These are phyloP conservation scores for Xestia ashworthii DNA, from an alignment of 2,888 invertebrate species.

Conservation along the genomic window DNA sequence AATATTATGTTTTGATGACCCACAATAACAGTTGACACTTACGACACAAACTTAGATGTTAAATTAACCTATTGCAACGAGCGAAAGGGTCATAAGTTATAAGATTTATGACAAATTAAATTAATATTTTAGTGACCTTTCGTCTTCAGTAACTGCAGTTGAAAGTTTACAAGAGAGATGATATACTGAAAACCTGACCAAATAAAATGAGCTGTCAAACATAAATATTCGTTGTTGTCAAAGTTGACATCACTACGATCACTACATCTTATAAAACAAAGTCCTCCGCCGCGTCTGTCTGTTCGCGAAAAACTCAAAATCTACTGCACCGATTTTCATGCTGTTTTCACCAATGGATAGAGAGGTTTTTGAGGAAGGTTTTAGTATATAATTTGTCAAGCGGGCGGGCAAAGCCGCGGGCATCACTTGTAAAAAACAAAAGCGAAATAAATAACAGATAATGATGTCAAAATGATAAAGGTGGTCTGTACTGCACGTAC, in stretches of 20 bases:
- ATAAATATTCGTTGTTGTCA: neutral
- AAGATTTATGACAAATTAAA: neutral
- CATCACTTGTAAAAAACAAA: too few relatives aligned
- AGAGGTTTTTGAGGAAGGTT: too few relatives aligned
- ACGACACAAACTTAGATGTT: neutral
- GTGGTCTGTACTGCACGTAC: too few relatives aligned
- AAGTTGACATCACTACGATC: neutral
- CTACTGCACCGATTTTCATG: too few relatives aligned
- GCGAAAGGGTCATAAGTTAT: slow-evolving; percentile 3
- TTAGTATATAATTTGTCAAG: too few relatives aligned
- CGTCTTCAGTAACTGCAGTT: neutral
- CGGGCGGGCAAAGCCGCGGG: too few relatives aligned
- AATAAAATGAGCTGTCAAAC: neutral
- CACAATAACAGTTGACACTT: neutral
- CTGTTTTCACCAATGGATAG: too few relatives aligned
- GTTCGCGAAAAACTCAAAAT: too few relatives aligned
- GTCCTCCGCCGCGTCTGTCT: too few relatives aligned
- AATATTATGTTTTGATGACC: neutral
- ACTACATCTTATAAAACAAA: too few relatives aligned
- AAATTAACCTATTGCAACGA: neutral
- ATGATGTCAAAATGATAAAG: too few relatives aligned
- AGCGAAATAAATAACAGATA: too few relatives aligned
- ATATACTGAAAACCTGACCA: neutral
- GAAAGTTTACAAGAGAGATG: neutral
- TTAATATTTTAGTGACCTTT: neutral